Conservation (phyloP, 1,140 invertebrate species). For the Polyergus mexicanus region DNA sequence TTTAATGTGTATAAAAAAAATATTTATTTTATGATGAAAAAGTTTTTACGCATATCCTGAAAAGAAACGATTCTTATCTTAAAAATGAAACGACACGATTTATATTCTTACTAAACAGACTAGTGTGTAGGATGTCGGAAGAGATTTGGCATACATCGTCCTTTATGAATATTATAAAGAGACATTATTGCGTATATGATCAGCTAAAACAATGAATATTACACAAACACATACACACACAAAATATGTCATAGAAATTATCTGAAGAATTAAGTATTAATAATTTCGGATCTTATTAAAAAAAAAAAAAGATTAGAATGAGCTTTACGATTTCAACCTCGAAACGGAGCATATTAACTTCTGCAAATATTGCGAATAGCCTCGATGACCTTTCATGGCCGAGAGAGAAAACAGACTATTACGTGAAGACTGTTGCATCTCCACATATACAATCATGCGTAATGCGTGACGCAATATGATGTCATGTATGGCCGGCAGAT, state of each 20-base stretch:
- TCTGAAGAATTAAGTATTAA: not conserved
- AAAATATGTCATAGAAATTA: too few species aligned
- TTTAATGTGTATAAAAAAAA: not conserved
- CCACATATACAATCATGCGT: slow-evolving; percentile 30
- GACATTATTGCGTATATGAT: not conserved
- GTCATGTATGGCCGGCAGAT: not conserved
- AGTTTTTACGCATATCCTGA: not conserved
- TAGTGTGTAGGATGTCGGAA: not conserved
- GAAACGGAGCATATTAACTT: slow-evolving; percentile 27
- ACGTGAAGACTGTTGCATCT: slow-evolving; percentile 36
- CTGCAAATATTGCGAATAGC: not conserved
- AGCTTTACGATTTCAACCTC: not conserved
- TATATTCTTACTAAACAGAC: not conserved
- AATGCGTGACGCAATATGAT: slow-evolving; percentile 42
- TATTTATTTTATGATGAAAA: not conserved
- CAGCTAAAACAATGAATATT: not conserved
- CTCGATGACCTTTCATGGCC: slow-evolving; percentile 43
- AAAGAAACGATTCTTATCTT: not conserved
- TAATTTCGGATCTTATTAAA: not conserved
- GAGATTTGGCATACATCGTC: not conserved
- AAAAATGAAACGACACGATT: not conserved
- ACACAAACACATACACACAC: too few species aligned
- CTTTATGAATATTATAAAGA: slow-evolving; percentile 18
- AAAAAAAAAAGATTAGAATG: not conserved
- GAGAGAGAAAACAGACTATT: slow-evolving; percentile 32